phyloP scores from a whole-genome alignment of 2,888 invertebrate genomes.

The Caenorhabditis sinica region DNA sequence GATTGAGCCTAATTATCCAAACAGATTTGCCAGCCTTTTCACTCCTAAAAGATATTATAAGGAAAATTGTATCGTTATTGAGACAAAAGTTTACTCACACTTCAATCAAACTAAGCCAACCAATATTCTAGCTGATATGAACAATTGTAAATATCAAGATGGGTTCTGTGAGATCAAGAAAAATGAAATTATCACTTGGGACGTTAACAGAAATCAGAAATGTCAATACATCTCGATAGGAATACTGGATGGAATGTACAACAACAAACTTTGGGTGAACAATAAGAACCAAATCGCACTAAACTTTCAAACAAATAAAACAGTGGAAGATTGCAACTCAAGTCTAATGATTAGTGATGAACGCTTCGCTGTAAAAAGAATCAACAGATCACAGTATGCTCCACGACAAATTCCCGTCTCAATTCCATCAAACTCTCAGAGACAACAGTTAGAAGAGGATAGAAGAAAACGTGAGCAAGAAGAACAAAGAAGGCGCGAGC shows the following conservation, averaged over 20 bases:
- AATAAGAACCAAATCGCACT: constrained; percentile 71
- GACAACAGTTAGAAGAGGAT: constrained; percentile 21
- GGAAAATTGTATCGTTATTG: constrained; percentile 75
- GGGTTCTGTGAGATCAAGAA: constrained; percentile 69
- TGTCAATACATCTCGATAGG: constrained; percentile 71
- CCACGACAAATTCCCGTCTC: constrained; percentile 28
- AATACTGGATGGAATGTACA: constrained; percentile 67
- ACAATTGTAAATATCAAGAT: constrained; percentile 71
- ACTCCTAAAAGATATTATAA: constrained; percentile 70
- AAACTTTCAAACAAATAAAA: constrained; percentile 55
- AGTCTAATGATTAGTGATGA: constrained; percentile 58
- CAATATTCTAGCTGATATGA: constrained; percentile 68
- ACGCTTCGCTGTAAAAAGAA: constrained; percentile 61
- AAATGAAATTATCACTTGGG: constrained; percentile 77
- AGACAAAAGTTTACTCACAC: constrained; percentile 74
- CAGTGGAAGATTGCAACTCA: constrained; percentile 47
- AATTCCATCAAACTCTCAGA: not conserved
- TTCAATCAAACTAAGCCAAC: constrained; percentile 73
- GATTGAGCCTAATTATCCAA: constrained; percentile 72
- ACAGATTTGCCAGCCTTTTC: constrained; percentile 73
- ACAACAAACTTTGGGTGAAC: constrained; percentile 69
- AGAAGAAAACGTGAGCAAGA: constrained; percentile 28
- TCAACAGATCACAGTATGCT: not conserved
- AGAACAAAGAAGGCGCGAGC: constrained; percentile 6
- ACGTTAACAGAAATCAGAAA: constrained; percentile 70